These are phyloP conservation scores for Sminthurinus signatus DNA, from an alignment of 1,140 invertebrate species.

Conservation along the genomic window DNA sequence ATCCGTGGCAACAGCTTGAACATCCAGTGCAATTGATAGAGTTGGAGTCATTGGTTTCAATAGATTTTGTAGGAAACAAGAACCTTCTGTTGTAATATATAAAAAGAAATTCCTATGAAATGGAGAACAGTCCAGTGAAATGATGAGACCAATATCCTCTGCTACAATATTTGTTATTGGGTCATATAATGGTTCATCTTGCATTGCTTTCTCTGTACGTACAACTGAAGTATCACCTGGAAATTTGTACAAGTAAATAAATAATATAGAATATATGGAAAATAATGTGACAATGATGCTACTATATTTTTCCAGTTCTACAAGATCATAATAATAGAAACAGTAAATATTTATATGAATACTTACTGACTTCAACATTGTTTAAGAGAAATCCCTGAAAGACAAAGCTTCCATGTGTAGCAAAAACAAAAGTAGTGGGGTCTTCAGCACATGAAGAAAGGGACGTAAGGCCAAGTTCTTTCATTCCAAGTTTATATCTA, in stretches of 20 bases:
- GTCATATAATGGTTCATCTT: constrained; percentile 6
- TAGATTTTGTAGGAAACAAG: constrained; percentile 24
- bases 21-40: not conserved
- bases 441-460: constrained; percentile 26
- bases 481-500: constrained; percentile 19
- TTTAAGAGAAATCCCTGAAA: constrained; percentile 34
- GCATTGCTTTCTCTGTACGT: not conserved
- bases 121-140: constrained; percentile 27
- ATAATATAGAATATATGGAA: too few species aligned
- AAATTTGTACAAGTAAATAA: too few species aligned
- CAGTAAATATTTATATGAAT: too few species aligned
- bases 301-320: too few species aligned
- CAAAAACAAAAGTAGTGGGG: constrained; percentile 26
- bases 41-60: constrained; percentile 15
- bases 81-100: constrained; percentile 14
- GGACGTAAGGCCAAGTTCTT: constrained; percentile 28
- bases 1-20: constrained; percentile 5
- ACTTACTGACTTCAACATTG: constrained; percentile 27
- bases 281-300: too few species aligned
- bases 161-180: constrained; percentile 7
- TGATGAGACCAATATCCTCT: constrained; percentile 14
- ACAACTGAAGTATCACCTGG: not conserved
- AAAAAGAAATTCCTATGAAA: constrained; percentile 32
- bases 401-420: constrained; percentile 34
- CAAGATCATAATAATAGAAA: too few species aligned